These are phyloP conservation scores for Calameuta idolon DNA, from an alignment of 2,888 invertebrate species.

Conservation along the genomic window DNA sequence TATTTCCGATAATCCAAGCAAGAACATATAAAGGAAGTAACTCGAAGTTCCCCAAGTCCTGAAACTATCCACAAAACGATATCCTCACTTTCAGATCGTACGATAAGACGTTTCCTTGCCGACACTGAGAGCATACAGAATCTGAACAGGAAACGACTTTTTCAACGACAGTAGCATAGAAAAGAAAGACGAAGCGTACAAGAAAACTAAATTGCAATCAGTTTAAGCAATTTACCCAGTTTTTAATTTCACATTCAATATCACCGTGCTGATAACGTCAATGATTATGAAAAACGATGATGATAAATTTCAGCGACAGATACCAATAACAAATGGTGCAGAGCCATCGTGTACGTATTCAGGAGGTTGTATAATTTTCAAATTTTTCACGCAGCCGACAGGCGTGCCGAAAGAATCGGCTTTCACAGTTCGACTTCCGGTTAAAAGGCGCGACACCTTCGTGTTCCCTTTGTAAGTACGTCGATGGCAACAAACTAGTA, in stretches of 20 bases:
- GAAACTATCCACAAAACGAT: neutral
- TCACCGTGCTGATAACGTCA: neutral
- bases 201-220: neutral
- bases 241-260: neutral
- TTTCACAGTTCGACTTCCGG: constrained; percentile 26
- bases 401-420: constrained; percentile 19
- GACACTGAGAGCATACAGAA: neutral
- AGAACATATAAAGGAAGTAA: neutral
- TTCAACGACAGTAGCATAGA: neutral
- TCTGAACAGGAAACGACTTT: neutral
- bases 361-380: constrained; percentile 33
- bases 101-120: neutral
- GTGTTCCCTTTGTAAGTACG: neutral
- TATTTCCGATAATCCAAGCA: neutral
- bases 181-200: neutral
- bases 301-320: neutral
- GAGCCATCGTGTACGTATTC: neutral
- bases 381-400: constrained; percentile 31
- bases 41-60: neutral
- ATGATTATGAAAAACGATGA: neutral
- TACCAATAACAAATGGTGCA: neutral
- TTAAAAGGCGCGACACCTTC: neutral
- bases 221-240: neutral
- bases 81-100: neutral
- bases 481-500: neutral